Evolutionary conservation across 2,113 vertebrate species (phyloP).

Genomic region (Maccullochella peelii): DNA sequence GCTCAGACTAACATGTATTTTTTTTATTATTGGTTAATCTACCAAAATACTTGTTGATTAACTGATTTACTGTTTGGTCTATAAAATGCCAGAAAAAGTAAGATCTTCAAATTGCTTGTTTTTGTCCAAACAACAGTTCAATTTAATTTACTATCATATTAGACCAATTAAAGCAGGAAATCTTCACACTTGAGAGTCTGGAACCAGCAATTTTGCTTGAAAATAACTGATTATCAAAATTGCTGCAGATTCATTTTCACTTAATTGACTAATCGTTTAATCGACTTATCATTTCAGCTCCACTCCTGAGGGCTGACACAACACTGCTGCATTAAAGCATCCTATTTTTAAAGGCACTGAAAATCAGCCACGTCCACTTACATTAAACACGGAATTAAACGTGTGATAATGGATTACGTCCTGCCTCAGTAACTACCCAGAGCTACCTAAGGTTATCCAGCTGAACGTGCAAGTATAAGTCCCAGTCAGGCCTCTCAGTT

Average conservation of each 20-base stretch:
- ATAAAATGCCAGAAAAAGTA: background rate
- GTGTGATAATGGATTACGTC: background rate
- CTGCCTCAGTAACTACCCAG: background rate
- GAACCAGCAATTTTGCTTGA: background rate
- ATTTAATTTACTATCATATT: background rate
- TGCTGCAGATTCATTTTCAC: background rate
- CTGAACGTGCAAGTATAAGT: background rate
- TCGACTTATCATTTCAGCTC: background rate
- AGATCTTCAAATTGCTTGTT: background rate
- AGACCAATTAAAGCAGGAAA: background rate
- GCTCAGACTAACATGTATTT: background rate
- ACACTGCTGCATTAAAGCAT: background rate
- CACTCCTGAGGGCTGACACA: background rate
- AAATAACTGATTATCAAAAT: background rate
- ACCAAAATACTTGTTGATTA: background rate
- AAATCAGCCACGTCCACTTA: background rate
- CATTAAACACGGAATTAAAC: background rate
- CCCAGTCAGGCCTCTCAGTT: constrained; percentile 2
- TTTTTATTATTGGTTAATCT: background rate
- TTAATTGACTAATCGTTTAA: background rate
- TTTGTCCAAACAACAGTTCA: background rate
- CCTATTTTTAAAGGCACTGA: background rate
- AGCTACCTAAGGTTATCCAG: background rate
- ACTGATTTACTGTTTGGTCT: background rate
- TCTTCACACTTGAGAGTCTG: background rate